Base-by-base conservation (phyloP, 2,113 vertebrate genomes). In the Zosterops lateralis region DNA sequence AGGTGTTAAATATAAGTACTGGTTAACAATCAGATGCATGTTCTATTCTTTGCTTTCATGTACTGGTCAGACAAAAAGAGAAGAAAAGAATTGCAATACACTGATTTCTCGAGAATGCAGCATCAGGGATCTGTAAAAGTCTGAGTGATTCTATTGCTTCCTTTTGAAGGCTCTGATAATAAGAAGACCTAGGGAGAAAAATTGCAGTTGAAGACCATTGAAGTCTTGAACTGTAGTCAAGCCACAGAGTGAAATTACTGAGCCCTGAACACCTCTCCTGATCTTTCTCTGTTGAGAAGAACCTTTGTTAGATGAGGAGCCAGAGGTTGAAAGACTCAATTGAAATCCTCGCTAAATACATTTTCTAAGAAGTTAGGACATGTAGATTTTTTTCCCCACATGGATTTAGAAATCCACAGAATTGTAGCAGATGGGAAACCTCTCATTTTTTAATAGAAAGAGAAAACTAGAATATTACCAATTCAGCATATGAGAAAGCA, bases 41-140 rank as follows among this genome's bases (percentile, higher is more conserved):
- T 57, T 89, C 87, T 97, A 84, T 96, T 96, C 87, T 96, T 95
- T 95, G 74, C 92, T 97, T 97, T 93, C 87, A 82, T 93, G 90
- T 93, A 91, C 94, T 86, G 92, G 94, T 90, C 72, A 92, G 90
- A 86, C 67, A 80, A 76, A 95, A 83, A 87, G 56, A 77, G 79
- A 93, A 96, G 89, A 95, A 96, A 97, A 97, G 89, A 93, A 97
- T 57, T 93, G 92, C 48, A 93, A 86, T 93, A 70, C 42, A 73
- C 73, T 92, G 62, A 45, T 83, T 97, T 92, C 91, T 92, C 81
- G 66, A 89, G 87, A 92, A 77, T 77, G 77, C 53, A 89, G 75
- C 77, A 87, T 87, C 92, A 71, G 92, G 74, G 60, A 84, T 92
- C 78, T 91, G 65, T 61, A 65, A 79, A 89, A 89, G 88, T 89